These are phyloP conservation scores for Aythya baeri DNA, from an alignment of 2,113 vertebrate species.

Conservation along the genomic window DNA sequence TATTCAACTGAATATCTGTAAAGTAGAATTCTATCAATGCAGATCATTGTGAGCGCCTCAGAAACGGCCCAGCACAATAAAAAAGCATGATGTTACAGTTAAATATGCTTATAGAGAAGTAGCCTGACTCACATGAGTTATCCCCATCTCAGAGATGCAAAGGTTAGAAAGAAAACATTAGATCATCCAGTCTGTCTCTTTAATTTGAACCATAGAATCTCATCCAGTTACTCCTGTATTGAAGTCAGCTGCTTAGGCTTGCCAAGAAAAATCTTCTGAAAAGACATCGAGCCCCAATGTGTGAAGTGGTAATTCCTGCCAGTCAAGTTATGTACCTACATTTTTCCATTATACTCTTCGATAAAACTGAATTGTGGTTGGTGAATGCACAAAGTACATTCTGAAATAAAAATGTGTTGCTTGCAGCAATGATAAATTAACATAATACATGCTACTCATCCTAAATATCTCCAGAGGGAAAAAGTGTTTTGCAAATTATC, in stretches of 20 bases:
- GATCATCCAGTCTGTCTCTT: neutral
- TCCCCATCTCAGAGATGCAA: neutral
- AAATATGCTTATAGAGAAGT: neutral
- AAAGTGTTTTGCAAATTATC: neutral
- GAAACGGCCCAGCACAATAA: neutral
- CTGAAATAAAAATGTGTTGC: neutral
- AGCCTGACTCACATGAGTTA: neutral
- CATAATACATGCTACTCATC: neutral
- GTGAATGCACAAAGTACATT: neutral
- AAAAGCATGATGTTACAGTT: rapidly evolving
- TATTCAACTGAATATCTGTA: neutral
- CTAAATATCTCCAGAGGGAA: neutral
- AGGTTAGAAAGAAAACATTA: slow-evolving; percentile 25
- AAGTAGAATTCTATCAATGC: neutral
- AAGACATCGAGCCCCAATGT: neutral
- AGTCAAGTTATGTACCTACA: neutral
- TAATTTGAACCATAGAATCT: slow-evolving; percentile 28
- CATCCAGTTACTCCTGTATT: slow-evolving; percentile 13
- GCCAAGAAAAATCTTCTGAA: slow-evolving; percentile 5
- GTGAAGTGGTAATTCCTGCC: neutral
- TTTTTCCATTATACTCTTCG: neutral
- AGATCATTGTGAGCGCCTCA: neutral
- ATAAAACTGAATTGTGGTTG: neutral
- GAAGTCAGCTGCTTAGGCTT: neutral
- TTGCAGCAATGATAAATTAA: neutral